Evolutionary conservation across 2,797 vertebrate species (phyloP).

Genomic region (Fundulus diaphanus): DNA sequence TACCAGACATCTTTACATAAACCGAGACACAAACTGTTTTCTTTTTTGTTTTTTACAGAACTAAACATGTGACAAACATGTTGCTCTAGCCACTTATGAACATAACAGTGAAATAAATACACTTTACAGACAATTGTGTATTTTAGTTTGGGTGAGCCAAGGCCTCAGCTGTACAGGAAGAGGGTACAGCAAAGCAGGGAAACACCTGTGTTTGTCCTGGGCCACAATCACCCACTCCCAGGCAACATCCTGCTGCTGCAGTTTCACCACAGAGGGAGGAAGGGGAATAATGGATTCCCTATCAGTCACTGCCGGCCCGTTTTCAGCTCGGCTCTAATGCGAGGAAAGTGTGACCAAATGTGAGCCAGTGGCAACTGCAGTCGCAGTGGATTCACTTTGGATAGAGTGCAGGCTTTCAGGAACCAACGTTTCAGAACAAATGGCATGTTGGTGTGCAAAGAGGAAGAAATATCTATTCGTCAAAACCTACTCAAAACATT

Average conservation of each 20-base stretch:
- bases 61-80: constrained; percentile 3
- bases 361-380: background rate
- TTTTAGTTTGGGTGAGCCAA: constrained; percentile 43
- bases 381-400: background rate
- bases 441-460: background rate
- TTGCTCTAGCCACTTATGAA: constrained; percentile 15
- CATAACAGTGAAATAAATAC: constrained; percentile 56
- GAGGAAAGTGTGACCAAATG: constrained; percentile 25
- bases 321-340: constrained; percentile 25
- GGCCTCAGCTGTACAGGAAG: constrained; percentile 73
- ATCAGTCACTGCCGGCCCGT: constrained; percentile 13
- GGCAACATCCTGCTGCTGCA: constrained; percentile 69
- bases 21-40: background rate
- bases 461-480: background rate
- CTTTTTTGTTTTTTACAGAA: constrained; percentile 3
- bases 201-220: constrained; percentile 82
- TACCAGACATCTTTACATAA: constrained; percentile 2
- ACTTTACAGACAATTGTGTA: constrained; percentile 26
- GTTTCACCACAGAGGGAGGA: constrained; percentile 56
- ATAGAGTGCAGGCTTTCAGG: background rate
- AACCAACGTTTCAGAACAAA: background rate
- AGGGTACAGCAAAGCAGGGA: constrained; percentile 64
- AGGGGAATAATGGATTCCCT: constrained; percentile 48
- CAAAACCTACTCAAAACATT: background rate
- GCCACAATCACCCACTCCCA: constrained; percentile 69